Evolutionary conservation across 2,113 vertebrate species (phyloP), one percentile per base, ranked within the genome.

Genomic region (Felis chaus): DNA sequence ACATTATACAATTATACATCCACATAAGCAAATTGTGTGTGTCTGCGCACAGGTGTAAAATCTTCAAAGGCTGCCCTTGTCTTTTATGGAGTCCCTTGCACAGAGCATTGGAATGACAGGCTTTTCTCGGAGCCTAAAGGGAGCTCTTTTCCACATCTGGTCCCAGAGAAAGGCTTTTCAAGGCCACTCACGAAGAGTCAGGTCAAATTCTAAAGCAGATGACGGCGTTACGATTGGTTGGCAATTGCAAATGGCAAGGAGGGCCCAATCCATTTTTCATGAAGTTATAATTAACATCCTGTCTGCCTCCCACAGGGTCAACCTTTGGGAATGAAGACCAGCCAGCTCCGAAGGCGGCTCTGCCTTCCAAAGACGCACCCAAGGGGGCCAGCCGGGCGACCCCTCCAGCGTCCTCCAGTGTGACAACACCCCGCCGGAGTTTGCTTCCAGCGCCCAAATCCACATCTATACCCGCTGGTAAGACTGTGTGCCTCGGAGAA

Each of bases 301-400:
- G 81, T 98, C 69, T 73, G 85, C 96, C 86, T 99, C 98, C 97
- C 93, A 82, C 98, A 99, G 99, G 99, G 98, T 98, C 99, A 68
- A 97, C 97, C 98, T 98, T 99, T 69, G 99, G 98, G 96, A 99
- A 97, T 74, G 99, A 99, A 98, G 99, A 99, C 39, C 98, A 99
- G 50, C 93, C 97, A 4, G 68, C 98, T 91, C 94, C 98, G 68
- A 99, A 99, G 98, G 81, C 97, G 80, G 36, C 98, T 48, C 90
- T 97, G 68, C 94, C 98, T 90, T 97, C 98, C 91, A 99, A 98
- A 88, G 99, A 99, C 5, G 29, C 92, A 29, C 68, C 98, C 95
- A 99, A 99, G 95, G 98, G 98, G 3, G 96, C 98, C 45, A 78
- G 96, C 95, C 98, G 98, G 87, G 98, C 50, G 78, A 89, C 98